Base-by-base conservation (phyloP, 2,797 vertebrate genomes). In the Peromyscus attwateri region DNA sequence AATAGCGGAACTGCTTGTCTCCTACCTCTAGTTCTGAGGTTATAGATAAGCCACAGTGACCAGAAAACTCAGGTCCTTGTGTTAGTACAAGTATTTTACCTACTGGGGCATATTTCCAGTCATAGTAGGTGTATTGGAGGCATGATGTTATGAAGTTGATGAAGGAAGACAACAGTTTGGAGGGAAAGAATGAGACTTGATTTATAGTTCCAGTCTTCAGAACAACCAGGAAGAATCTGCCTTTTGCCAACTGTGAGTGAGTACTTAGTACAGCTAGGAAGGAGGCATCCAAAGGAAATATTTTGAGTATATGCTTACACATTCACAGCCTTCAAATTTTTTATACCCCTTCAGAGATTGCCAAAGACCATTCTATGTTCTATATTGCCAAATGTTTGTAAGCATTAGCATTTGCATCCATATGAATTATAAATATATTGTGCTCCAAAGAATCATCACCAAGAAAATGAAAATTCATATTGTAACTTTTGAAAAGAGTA, bases 401-500 rank as follows among this genome's bases (percentile, higher is more conserved):
- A 66, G 77, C 29, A 49, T 77, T 29, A 77, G 29, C 31, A 92
- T 89, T 11, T 46, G 27, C 68, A 79, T 31, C 73, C 19, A 89
- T 27, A 68, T 83, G 8, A 71, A 49, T 9, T 55, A 95, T 94
- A 90, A 87, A 46, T 57, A 83, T 21, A 89, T 13, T 14, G 23
- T 68, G 7, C 75, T 92, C 88, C 43, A 96, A 87, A 87, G 73
- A 77, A 3, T 17, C 52, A 40, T 73, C 90, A 60, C 9, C 4
- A 82, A 87, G 31, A 75, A 91, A 40, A 52, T 91, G 3, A 60
- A 89, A 84, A 27, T 75, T 93, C 76, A 84, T 77, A 70, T 31
- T 95, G 84, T 70, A 85, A 87, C 71, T 82, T 91, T 25, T 87
- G 34, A 31, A 34, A 82, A 82, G 91, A 81, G 37, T 23, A 87